Evolutionary conservation across 2,113 vertebrate species (phyloP), one percentile per base, ranked within the genome.

Genomic region (Cynoglossus semilaevis): DNA sequence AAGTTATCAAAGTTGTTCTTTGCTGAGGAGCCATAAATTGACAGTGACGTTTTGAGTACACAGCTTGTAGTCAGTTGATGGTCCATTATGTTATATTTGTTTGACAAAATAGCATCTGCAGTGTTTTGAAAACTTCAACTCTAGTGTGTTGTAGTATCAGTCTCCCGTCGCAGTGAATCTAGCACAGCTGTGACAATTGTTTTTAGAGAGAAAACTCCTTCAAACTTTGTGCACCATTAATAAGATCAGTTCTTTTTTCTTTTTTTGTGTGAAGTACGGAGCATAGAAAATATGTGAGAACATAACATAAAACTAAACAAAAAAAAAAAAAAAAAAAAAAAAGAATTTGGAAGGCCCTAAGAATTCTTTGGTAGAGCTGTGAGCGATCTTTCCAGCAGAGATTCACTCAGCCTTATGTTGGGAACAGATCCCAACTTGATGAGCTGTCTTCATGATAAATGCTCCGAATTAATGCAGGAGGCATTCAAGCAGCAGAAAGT

Each of bases 1-100:
- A 83, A 81, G 72, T 70, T 85, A 85, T 87, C 84, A 83, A 74
- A 88, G 83, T 71, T 65, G 73, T 65, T 84, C 70, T 77, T 29
- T 42, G 61, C 63, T 58, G 63, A 80, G 61, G 60, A 34, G 74
- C 76, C 63, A 77, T 86, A 87, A 87, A 90, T 84, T 81, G 85
- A 52, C 77, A 42, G 60, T 77, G 84, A 86, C 82, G 60, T 56
- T 88, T 76, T 84, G 64, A 86, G 80, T 50, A 71, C 73, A 49
- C 77, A 48, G 60, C 63, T 72, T 72, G 74, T 73, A 56, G 68
- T 58, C 56, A 6, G 46, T 48, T 70, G 67, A 71, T 51, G 63
- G 48, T 71, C 74, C 42, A 71, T 85, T 67, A 69, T 84, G 37
- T 53, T 37, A 7, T 82, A 74, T 35, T 51, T 38, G 51, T 15